Percentiles rank a stretch among this genome's conserved stretches.
Conservation (phyloP, 2,113 vertebrate species). For the Chionodraco myersi region DNA sequence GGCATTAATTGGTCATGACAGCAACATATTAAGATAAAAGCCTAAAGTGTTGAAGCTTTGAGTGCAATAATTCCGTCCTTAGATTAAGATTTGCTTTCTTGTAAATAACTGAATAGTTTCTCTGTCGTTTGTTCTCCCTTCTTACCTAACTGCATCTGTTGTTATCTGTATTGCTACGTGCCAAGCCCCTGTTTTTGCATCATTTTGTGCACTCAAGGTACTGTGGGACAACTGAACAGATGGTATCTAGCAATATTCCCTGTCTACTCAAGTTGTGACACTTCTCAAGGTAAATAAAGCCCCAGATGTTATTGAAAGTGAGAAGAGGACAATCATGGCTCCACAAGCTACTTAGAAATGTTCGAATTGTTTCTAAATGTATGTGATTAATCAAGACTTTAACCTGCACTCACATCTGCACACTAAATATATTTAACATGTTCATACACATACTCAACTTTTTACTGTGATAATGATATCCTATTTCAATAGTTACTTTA, state of each 20-base stretch:
- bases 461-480: too few species aligned
- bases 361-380: slow-evolving; percentile 8
- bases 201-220: background rate
- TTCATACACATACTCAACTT: too few species aligned
- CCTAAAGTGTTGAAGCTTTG: background rate
- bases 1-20: background rate
- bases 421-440: too few species aligned
- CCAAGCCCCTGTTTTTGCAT: background rate
- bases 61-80: background rate
- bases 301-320: slow-evolving; percentile 26
- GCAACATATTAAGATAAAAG: background rate
- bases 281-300: slow-evolving; percentile 21
- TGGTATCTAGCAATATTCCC: slow-evolving; percentile 11
- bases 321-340: slow-evolving; percentile 8
- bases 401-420: too few species aligned
- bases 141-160: background rate
- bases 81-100: background rate
- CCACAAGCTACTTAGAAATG: slow-evolving; percentile 5
- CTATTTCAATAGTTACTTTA: too few species aligned
- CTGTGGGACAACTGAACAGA: background rate
- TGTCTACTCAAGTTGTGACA: slow-evolving; percentile 8
- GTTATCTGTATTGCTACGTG: background rate
- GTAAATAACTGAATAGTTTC: background rate
- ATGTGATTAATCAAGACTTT: too few species aligned
- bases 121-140: background rate